phyloP scores from a whole-genome alignment of 2,888 invertebrate genomes.

The Pyralis farinalis region DNA sequence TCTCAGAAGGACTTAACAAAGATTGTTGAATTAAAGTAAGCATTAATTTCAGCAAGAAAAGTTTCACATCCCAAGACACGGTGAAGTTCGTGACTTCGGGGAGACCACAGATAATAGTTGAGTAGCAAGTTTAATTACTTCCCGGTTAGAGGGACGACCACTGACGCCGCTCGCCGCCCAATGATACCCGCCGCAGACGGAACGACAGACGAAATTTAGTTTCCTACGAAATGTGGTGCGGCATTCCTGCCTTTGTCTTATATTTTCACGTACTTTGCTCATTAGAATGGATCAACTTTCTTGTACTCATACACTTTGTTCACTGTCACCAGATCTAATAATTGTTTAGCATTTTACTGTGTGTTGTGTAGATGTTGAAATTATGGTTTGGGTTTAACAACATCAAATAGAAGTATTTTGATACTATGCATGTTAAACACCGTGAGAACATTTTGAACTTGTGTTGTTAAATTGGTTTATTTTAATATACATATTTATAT shows the following conservation, averaged over 20 bases:
- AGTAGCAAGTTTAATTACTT: slow-evolving; percentile 76
- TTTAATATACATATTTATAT: too few species aligned
- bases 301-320: not conserved
- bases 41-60: slow-evolving; percentile 63
- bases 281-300: not conserved
- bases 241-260: too few species aligned
- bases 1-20: slow-evolving; percentile 44
- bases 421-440: too few species aligned
- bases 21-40: slow-evolving; percentile 47
- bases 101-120: slow-evolving; percentile 67
- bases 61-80: slow-evolving; percentile 58
- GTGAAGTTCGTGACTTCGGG: slow-evolving; percentile 55
- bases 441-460: too few species aligned
- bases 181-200: slow-evolving; percentile 19
- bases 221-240: not conserved
- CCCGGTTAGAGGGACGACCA: slow-evolving; percentile 45
- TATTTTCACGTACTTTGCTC: not conserved
- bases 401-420: too few species aligned
- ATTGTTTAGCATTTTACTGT: not conserved
- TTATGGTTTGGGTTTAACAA: too few species aligned
- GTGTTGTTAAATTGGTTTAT: too few species aligned
- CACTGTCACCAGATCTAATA: not conserved
- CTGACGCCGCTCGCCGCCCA: slow-evolving; percentile 25
- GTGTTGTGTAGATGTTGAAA: too few species aligned
- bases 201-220: slow-evolving; percentile 14